Conservation (phyloP, 2,888 invertebrate genomes). For the Caenorhabditis afra region DNA sequence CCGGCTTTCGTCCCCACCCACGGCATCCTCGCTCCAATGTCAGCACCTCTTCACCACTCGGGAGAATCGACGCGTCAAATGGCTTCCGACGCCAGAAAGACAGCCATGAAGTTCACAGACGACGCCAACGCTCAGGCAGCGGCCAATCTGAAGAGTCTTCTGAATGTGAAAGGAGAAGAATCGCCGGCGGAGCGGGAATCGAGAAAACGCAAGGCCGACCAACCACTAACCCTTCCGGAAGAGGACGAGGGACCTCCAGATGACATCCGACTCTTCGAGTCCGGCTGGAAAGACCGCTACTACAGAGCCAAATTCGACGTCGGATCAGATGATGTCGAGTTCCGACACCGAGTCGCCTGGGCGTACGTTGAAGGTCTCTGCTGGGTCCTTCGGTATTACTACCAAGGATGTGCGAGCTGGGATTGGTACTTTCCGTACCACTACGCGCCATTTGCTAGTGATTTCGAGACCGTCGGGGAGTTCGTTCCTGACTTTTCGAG, state of each 20-base stretch:
- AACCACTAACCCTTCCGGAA: conserved; percentile 17
- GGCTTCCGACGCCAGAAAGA: conserved; percentile 67
- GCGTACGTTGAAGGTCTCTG: conserved; percentile 96
- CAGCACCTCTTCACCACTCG: conserved; percentile 47
- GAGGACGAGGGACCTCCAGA: conserved; percentile 75
- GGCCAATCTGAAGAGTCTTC: conserved; percentile 83
- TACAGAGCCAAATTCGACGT: conserved; percentile 81
- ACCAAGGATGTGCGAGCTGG: conserved; percentile 99
- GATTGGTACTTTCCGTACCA: conserved; percentile 99
- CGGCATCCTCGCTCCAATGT: conserved; percentile 65
- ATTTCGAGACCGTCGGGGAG: conserved; percentile 89
- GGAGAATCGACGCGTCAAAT: conserved; percentile 66
- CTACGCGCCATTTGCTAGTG: conserved; percentile 99
- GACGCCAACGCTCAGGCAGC: conserved; percentile 80
- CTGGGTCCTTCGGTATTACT: conserved; percentile 98
- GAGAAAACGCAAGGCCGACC: conserved; percentile 64
- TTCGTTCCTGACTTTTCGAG: conserved; percentile 89
- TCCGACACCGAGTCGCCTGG: conserved; percentile 88
- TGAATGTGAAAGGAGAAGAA: conserved; percentile 77
- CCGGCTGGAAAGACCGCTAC: conserved; percentile 97
- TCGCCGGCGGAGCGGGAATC: conserved; percentile 49
- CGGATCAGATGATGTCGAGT: conserved; percentile 84
- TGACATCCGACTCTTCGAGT: conserved; percentile 86
- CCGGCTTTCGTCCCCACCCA: conserved; percentile 63
- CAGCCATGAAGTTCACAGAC: conserved; percentile 53